phyloP scores from a whole-genome alignment of 2,888 invertebrate species.

The Diploptera punctata region DNA sequence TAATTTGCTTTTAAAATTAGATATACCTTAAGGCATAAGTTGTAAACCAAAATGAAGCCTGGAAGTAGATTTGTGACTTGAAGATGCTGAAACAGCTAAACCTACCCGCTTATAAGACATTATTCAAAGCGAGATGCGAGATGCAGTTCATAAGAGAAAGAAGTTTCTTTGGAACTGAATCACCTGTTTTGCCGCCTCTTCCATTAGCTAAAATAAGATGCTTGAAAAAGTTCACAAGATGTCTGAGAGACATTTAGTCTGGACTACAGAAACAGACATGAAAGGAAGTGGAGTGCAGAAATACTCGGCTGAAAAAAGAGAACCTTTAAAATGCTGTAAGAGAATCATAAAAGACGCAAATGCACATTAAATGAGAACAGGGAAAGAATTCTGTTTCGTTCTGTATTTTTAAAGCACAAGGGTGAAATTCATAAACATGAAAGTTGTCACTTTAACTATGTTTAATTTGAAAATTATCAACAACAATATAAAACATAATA shows the following conservation, averaged over 20 bases:
- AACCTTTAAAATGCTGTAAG: background rate
- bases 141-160: background rate
- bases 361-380: background rate
- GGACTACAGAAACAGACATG: background rate
- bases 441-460: too few relatives aligned
- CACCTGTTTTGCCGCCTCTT: conserved; percentile 11
- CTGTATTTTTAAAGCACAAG: too few relatives aligned
- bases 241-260: background rate
- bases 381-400: too few relatives aligned
- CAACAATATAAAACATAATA: too few relatives aligned
- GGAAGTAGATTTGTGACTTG: background rate
- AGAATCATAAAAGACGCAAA: background rate
- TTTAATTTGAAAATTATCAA: too few relatives aligned
- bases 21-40: too few relatives aligned
- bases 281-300: background rate
- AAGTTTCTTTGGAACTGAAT: conserved; percentile 7
- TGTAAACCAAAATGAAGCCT: too few relatives aligned
- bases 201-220: conserved; percentile 7
- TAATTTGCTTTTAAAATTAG: too few relatives aligned
- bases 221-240: background rate
- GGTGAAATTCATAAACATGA: too few relatives aligned
- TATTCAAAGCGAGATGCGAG: background rate
- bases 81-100: background rate
- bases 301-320: background rate
- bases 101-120: background rate